phyloP scores from a whole-genome alignment of 1,140 invertebrate genomes.

The Hyphantria cunea region DNA sequence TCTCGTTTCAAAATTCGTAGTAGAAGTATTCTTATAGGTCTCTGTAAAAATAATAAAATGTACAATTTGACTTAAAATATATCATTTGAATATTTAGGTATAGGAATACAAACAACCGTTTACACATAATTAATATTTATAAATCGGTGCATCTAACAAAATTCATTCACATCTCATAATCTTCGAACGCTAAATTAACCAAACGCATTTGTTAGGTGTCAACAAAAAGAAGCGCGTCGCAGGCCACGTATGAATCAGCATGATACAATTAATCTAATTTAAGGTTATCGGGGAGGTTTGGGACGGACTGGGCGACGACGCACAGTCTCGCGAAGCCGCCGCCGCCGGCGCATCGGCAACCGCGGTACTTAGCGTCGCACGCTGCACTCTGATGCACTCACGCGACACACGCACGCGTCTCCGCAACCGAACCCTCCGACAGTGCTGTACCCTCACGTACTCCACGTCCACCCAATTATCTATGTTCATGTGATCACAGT shows the following conservation, averaged over 20 bases:
- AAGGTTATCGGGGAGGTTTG: constrained; percentile 74
- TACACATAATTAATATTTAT: too few species aligned
- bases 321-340: constrained; percentile 71
- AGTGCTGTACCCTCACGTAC: not conserved
- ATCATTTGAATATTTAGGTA: too few species aligned
- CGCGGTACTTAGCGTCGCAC: constrained; percentile 38
- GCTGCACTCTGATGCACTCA: constrained; percentile 51
- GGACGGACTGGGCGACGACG: constrained; percentile 63
- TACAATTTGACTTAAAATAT: too few species aligned
- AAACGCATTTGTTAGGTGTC: constrained; percentile 70
- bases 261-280: constrained; percentile 80
- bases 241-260: constrained; percentile 73
- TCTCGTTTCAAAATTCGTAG: too few species aligned
- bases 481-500: constrained; percentile 40
- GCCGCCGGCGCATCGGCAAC: constrained; percentile 56
- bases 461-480: not conserved
- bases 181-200: constrained; percentile 59
- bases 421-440: not conserved
- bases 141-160: constrained; percentile 12
- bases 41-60: too few species aligned
- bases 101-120: too few species aligned
- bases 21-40: too few species aligned
- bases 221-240: constrained; percentile 63
- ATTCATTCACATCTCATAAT: constrained; percentile 45
- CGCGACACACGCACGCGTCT: constrained; percentile 15